phyloP scores from a whole-genome alignment of 2,888 invertebrate species.

The Aethes cnicana region DNA sequence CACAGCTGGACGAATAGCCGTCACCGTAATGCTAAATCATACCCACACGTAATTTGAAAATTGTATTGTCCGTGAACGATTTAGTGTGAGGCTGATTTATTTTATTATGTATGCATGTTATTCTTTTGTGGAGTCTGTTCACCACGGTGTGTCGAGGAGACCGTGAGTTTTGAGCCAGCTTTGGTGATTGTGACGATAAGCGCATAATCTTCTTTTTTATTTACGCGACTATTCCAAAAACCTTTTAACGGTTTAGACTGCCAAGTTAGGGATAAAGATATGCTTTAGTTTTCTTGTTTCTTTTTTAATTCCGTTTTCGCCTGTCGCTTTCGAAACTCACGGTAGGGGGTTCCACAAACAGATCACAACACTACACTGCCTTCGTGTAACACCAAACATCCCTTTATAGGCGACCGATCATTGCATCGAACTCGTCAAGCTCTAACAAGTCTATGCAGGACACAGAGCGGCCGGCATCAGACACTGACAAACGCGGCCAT shows the following conservation, averaged over 20 bases:
- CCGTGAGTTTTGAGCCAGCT: slow-evolving; percentile 44
- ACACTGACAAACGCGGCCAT: slow-evolving; percentile 82
- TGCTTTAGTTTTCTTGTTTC: neutral
- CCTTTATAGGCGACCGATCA: slow-evolving; percentile 79
- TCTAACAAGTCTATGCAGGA: slow-evolving; percentile 73
- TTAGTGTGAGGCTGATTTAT: slow-evolving; percentile 51
- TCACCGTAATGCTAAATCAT: slow-evolving; percentile 54
- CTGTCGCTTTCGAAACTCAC: slow-evolving; percentile 40
- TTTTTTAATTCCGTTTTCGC: slow-evolving; percentile 6
- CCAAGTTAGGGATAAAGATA: slow-evolving; percentile 5
- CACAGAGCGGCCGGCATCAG: slow-evolving; percentile 66
- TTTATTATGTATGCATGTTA: slow-evolving; percentile 59
- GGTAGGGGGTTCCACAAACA: slow-evolving; percentile 46
- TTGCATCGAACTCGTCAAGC: slow-evolving; percentile 76
- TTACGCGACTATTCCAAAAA: no score
- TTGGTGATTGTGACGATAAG: slow-evolving; percentile 35
- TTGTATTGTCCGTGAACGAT: slow-evolving; percentile 53
- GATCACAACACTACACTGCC: slow-evolving; percentile 49
- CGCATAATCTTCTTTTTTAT: neutral
- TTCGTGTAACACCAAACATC: slow-evolving; percentile 68
- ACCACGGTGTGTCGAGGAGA: slow-evolving; percentile 38
- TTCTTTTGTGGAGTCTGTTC: slow-evolving; percentile 56
- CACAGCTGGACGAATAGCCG: slow-evolving; percentile 66
- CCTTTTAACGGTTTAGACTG: neutral
- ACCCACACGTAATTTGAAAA: slow-evolving; percentile 52